Conservation (phyloP, 2,113 vertebrate genomes). For the Xyliphius kryptos region DNA sequence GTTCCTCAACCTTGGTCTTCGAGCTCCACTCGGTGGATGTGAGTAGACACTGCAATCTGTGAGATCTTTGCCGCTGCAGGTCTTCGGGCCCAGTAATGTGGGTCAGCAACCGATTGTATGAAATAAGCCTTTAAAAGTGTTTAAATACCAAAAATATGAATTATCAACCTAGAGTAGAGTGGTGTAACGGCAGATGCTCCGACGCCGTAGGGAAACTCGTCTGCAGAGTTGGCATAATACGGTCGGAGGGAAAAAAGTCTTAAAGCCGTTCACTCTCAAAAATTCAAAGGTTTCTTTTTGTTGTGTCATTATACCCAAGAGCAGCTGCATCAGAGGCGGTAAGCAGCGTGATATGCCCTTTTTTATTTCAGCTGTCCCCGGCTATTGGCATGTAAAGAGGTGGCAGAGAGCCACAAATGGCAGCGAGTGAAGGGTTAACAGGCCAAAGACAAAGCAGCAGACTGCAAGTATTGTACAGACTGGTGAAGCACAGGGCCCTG, state of each 20-base stretch:
- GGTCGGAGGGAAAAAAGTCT: slow-evolving; percentile 14
- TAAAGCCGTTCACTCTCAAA: slow-evolving; percentile 16
- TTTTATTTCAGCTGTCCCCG: slow-evolving; percentile 34
- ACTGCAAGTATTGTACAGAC: slow-evolving; percentile 53
- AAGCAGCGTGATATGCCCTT: slow-evolving; percentile 29
- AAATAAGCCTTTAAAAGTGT: no score
- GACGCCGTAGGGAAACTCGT: background rate
- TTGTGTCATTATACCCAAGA: slow-evolving; percentile 28
- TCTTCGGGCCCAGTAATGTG: slow-evolving; percentile 50
- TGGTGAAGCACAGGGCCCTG: slow-evolving; percentile 49
- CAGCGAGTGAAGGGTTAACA: slow-evolving; percentile 60
- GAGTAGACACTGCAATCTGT: slow-evolving; percentile 61
- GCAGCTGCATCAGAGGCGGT: slow-evolving; percentile 39
- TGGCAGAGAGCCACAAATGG: slow-evolving; percentile 48
- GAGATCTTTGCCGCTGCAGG: slow-evolving; percentile 31
- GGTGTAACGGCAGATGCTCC: background rate
- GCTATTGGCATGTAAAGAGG: slow-evolving; percentile 44
- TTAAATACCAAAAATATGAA: no score
- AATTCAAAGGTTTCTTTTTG: slow-evolving; percentile 25
- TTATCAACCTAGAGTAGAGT: slow-evolving; percentile 26
- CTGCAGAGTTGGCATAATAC: slow-evolving; percentile 29
- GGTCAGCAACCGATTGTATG: slow-evolving; percentile 43
- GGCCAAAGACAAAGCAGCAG: slow-evolving; percentile 61
- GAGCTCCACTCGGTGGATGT: slow-evolving; percentile 93
- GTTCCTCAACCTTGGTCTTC: slow-evolving; percentile 65